These are phyloP conservation scores for Bubo bubo DNA, from an alignment of 2,113 vertebrate species.

Conservation along the genomic window DNA sequence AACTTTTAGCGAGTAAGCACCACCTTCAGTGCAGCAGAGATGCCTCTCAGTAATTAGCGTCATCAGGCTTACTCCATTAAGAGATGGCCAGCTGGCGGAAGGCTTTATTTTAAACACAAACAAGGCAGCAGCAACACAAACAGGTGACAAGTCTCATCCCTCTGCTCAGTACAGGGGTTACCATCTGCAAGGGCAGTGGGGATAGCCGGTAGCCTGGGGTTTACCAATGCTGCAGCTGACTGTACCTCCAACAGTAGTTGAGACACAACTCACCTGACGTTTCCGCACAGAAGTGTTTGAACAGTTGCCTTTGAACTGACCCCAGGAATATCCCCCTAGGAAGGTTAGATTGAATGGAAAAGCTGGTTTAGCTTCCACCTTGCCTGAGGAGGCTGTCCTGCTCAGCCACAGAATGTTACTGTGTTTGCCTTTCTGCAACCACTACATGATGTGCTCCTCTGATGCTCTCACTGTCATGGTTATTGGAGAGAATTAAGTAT, in stretches of 20 bases:
- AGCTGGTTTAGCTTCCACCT: not conserved
- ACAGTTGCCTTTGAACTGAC: not conserved
- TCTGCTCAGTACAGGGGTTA: not conserved
- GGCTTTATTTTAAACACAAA: not conserved
- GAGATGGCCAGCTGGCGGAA: not conserved
- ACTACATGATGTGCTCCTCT: not conserved
- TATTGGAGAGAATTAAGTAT: not conserved
- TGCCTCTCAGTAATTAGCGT: not conserved
- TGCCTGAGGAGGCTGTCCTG: not conserved
- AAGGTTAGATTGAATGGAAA: not conserved
- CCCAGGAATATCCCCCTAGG: not conserved
- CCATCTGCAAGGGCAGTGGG: not conserved
- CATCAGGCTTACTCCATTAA: not conserved
- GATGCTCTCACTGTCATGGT: not conserved
- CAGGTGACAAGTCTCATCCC: not conserved
- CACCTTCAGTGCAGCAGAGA: not conserved
- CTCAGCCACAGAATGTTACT: not conserved
- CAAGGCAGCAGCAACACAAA: not conserved
- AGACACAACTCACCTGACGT: not conserved
- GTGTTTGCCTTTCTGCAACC: not conserved
- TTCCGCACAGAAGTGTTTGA: not conserved
- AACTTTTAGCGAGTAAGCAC: accelerated
- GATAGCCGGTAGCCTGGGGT: not conserved
- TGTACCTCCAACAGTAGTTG: not conserved
- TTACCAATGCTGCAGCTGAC: not conserved